A percentile compares a stretch with the other conserved stretches of the same genome.
phyloP scores from a whole-genome alignment of 2,888 invertebrate genomes.

The Xylota segnis region DNA sequence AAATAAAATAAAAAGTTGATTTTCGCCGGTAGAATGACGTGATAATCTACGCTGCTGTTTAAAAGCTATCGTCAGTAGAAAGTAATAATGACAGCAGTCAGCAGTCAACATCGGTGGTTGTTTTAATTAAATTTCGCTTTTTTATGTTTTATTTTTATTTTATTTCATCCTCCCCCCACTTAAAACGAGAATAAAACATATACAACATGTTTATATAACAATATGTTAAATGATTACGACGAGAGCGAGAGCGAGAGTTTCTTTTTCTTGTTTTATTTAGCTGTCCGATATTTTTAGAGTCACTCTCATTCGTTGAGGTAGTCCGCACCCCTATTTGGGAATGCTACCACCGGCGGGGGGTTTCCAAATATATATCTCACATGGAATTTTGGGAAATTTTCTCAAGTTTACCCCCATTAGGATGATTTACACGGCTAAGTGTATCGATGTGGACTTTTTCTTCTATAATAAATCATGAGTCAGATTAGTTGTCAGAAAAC shows the following conservation, averaged over 20 bases:
- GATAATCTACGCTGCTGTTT: constrained; percentile 22
- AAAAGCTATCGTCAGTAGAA: background rate
- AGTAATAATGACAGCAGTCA: constrained; percentile 7
- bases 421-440: background rate
- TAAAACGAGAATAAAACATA: background rate
- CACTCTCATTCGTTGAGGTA: constrained; percentile 56
- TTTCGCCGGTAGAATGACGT: constrained; percentile 57
- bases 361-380: background rate
- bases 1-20: constrained; percentile 15
- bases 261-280: constrained; percentile 1
- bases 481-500: constrained; percentile 14
- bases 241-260: constrained; percentile 23
- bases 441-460: background rate
- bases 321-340: constrained; percentile 51
- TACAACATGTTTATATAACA: constrained; percentile 32
- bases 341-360: background rate
- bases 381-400: constrained; percentile 1
- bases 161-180: background rate
- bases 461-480: constrained; percentile 27
- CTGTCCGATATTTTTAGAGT: constrained; percentile 58
- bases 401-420: background rate
- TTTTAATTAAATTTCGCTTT: constrained; percentile 27
- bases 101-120: constrained; percentile 4
- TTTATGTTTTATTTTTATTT: background rate
- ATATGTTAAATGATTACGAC: constrained; percentile 34